Base-by-base conservation (phyloP, 2,113 vertebrate genomes). In the Macroglossus sobrinus region DNA sequence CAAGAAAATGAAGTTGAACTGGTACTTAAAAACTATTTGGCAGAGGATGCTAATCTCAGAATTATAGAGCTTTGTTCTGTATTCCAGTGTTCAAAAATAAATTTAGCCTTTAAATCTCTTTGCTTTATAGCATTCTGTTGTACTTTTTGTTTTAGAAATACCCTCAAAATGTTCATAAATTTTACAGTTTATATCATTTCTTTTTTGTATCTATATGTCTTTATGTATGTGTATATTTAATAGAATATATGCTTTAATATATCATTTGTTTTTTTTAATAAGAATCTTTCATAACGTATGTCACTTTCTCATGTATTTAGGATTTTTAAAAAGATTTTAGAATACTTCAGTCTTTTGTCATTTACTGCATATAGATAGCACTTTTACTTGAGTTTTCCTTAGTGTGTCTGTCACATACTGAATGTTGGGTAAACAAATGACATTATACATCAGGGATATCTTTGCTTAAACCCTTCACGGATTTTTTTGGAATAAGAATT, bases 81-180 rank as follows among this genome's bases (percentile, higher is more conserved):
- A n/a, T 95, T 84, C 35, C 59, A 92, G 0, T 76, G 43, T 96
- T 92, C 64, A 96, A 64, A 69, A 81, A 53, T 63, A 96, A 96
- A 84, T 91, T 80, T 89, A 64, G 47, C 38, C 68, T 88, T 93
- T 91, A 63, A 93, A 80, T 91, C 43, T 38, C 43, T 69, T 76
- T 94, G 68, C 74, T 86, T 75, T 92, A 61, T 82, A 82, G 43
- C 35, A 80, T 95, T 45, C 72, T 86, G 24, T 66, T 95, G 76
- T 64, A 76, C 47, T 91, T 91, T 86, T 74, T 90, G 28, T 86
- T 93, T 93, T 96, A 63, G 63, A 96, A 91, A 82, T 50, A 87
- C 38, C 38, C 61, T 33, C 13, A 22, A 82, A 94, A 92, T 86
- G 35, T 90, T 30, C 53, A 81, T 88, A 92, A 93, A 55, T 84